phyloP scores from a whole-genome alignment of 2,113 vertebrate genomes.

The Peromyscus maniculatus region DNA sequence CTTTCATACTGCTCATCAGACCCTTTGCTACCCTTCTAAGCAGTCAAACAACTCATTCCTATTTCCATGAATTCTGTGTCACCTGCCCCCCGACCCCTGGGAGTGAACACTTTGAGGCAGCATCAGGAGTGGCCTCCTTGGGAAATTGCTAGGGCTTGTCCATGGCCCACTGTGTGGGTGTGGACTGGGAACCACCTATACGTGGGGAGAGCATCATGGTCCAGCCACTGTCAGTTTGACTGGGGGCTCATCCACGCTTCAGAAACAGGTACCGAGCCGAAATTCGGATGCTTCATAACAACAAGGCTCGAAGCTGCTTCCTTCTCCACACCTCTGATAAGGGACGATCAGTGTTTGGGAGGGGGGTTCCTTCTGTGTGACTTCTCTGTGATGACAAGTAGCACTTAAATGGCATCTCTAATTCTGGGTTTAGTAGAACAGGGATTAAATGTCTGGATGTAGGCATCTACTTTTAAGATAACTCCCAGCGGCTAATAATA shows the following conservation, averaged over 20 bases:
- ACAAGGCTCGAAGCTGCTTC: too few species aligned
- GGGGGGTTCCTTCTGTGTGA: constrained; percentile 1
- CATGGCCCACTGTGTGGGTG: background rate
- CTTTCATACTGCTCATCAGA: background rate
- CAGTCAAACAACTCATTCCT: constrained; percentile 9
- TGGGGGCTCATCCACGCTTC: background rate
- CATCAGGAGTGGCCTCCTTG: constrained; percentile 1
- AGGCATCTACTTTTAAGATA: background rate
- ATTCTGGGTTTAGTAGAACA: constrained; percentile 6
- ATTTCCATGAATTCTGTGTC: background rate
- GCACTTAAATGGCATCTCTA: background rate
- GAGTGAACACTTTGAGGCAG: background rate
- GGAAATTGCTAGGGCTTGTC: background rate
- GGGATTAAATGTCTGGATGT: background rate
- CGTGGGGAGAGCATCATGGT: rapidly evolving
- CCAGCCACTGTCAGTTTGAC: rapidly evolving
- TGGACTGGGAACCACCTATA: background rate
- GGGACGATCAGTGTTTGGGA: background rate
- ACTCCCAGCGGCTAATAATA: constrained; percentile 1
- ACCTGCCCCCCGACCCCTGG: background rate
- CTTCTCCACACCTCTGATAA: background rate
- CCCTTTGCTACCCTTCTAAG: background rate
- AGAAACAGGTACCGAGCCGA: background rate
- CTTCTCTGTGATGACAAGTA: background rate
- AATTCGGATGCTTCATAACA: too few species aligned